Conservation (phyloP, 23 tunicate species). For the Halocynthia roretzi region DNA sequence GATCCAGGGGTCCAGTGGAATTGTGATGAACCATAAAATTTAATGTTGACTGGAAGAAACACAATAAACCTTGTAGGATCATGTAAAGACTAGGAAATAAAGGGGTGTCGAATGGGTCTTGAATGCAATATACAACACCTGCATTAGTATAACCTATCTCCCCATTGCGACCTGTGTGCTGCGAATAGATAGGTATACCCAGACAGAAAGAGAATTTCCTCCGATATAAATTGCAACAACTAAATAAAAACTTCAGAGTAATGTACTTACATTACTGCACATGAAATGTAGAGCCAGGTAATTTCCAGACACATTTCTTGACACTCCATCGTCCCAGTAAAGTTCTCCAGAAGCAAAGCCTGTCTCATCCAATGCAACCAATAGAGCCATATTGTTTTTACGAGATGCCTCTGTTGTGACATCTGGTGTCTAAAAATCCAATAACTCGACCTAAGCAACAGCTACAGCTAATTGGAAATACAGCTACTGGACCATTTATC, state of each 20-base stretch:
- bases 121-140: neutral
- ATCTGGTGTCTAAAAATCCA: conserved; percentile 35
- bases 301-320: conserved; percentile 53
- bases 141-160: neutral
- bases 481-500: neutral
- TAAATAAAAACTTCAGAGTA: neutral
- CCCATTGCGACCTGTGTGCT: neutral
- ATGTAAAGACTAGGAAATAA: neutral
- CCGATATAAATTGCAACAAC: too few species aligned
- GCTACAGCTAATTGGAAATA: too few species aligned
- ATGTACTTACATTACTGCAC: conserved; percentile 29
- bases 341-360: conserved; percentile 42
- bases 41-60: conserved; percentile 22
- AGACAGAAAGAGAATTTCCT: neutral
- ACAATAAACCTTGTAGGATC: neutral
- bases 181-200: neutral
- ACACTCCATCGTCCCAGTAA: conserved; percentile 97
- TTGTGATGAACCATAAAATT: conserved; percentile 11
- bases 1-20: conserved; percentile 1
- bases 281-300: conserved; percentile 14
- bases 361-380: conserved; percentile 62
- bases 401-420: conserved; percentile 61
- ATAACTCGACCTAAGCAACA: too few species aligned
- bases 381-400: conserved; percentile 33
- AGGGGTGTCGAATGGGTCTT: neutral